phyloP scores from a whole-genome alignment of 2,113 vertebrate species.

The Candoia aspera region DNA sequence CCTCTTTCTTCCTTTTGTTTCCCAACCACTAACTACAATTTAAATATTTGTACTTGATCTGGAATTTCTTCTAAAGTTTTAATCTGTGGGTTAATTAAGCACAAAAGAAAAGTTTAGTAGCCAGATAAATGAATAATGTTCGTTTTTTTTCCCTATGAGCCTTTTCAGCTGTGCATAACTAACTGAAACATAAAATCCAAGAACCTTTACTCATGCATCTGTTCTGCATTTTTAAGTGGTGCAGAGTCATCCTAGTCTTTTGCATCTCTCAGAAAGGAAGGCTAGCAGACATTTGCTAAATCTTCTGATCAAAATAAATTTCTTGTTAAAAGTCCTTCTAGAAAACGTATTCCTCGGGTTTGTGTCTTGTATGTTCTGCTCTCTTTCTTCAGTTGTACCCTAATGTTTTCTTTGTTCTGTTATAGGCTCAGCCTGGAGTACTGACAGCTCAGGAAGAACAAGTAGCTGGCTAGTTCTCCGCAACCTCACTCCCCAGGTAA shows the following conservation, averaged over 20 bases:
- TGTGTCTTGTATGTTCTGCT: conserved; percentile 6
- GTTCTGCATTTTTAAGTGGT: no score
- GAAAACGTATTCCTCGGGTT: background rate
- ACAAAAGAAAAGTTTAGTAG: background rate
- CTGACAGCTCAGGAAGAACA: conserved; percentile 92
- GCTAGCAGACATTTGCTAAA: conserved; percentile 16
- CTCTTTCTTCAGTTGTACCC: background rate
- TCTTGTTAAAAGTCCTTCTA: conserved; percentile 13
- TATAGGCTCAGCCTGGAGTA: conserved; percentile 93
- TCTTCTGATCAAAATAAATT: background rate
- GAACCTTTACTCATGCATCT: background rate
- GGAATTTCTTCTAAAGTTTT: background rate
- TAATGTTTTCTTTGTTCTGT: conserved; percentile 21
- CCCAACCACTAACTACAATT: no score
- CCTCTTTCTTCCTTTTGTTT: no score
- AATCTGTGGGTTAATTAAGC: background rate
- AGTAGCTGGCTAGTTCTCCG: conserved; percentile 98
- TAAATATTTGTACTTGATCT: no score
- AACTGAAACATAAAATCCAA: background rate
- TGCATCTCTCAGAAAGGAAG: background rate
- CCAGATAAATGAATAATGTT: background rate
- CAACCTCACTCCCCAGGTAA: conserved; percentile 97
- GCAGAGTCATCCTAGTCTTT: background rate
- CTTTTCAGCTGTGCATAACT: background rate
- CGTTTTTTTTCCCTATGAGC: no score